Evolutionary conservation across 2,888 invertebrate genomes (phyloP).

Genomic region (Chloromyia formosa): DNA sequence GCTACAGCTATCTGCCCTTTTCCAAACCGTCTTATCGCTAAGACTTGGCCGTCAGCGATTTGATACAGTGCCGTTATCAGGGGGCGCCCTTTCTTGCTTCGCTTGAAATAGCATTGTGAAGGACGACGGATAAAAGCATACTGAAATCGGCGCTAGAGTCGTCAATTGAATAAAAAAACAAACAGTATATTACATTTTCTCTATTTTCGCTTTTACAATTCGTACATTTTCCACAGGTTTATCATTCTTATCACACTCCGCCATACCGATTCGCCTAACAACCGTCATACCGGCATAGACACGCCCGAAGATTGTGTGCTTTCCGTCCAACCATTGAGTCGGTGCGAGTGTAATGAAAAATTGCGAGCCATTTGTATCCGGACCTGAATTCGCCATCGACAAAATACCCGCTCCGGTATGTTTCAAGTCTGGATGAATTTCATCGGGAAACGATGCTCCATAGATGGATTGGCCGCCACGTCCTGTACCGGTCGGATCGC

Average conservation of each 20-base stretch:
- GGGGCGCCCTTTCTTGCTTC: no score
- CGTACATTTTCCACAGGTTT: constrained; percentile 88
- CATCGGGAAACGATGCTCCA: constrained; percentile 93
- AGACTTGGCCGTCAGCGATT: no score
- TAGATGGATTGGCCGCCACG: constrained; percentile 97
- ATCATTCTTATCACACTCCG: constrained; percentile 93
- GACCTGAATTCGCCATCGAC: constrained; percentile 99
- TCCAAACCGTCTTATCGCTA: no score
- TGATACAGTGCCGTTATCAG: no score
- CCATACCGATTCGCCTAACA: constrained; percentile 90
- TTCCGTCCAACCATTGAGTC: constrained; percentile 97
- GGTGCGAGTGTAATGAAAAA: constrained; percentile 98
- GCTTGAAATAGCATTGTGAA: no score
- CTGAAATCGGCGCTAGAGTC: no score
- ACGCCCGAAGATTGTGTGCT: constrained; percentile 96
- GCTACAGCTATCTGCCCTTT: no score
- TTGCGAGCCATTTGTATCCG: constrained; percentile 96
- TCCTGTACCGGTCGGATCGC: constrained; percentile 97
- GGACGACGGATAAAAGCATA: no score
- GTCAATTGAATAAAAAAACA: neutral
- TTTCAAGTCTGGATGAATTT: constrained; percentile 91
- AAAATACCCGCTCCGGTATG: constrained; percentile 92
- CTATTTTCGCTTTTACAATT: constrained; percentile 71
- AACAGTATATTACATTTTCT: constrained; percentile 54
- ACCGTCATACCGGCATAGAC: constrained; percentile 88